Evolutionary conservation across 2,113 vertebrate species (phyloP), one percentile per base, ranked within the genome.

Genomic region (Scolopax mira): DNA sequence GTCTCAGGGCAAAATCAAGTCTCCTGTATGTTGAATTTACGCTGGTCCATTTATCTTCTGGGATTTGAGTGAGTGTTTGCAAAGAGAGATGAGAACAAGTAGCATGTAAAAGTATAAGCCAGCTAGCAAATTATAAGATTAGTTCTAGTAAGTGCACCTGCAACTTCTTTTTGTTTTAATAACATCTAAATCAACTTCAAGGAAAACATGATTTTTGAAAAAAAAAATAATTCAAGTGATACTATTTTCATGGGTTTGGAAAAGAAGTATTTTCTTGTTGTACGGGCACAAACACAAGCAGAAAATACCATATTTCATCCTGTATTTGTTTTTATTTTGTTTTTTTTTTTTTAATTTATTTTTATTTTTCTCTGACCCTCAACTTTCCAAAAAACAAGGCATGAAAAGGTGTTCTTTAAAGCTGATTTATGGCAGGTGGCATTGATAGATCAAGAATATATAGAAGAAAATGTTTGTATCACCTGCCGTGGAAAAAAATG

Each of bases 401-500:
- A 54, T 22, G 25, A 58, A 85, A 85, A 93, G 22, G 22, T 66
- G 12, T 89, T 49, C 44, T 94, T 94, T 81, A 87, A 90, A 96
- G 71, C 82, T 88, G 96, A 97, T 96, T 97, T 86, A 94, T 91
- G 70, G 73, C 85, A 96, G 92, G 94, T 73, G 88, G 22, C 65
- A 95, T 85, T 71, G 89, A 70, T 51, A 96, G 82, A 91, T 91
- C 49, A 84, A 82, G 42, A 97, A 85, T 62, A 94, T 77, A 86
- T 1, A 82, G 48, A 71, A 69, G 84, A 69, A 42, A 54, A 48
- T 66, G 33, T 37, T 90, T 96, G 93, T 84, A 97, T 97, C 97
- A 98, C 97, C 98, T 98, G 97, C 97, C 97, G 98, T 62, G 25
- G 95, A 82, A 91, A 97, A 84, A 97, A 97, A 81, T 96, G 97